phyloP scores from a whole-genome alignment of 2,113 vertebrate genomes.

The Mastomys natalensis region DNA sequence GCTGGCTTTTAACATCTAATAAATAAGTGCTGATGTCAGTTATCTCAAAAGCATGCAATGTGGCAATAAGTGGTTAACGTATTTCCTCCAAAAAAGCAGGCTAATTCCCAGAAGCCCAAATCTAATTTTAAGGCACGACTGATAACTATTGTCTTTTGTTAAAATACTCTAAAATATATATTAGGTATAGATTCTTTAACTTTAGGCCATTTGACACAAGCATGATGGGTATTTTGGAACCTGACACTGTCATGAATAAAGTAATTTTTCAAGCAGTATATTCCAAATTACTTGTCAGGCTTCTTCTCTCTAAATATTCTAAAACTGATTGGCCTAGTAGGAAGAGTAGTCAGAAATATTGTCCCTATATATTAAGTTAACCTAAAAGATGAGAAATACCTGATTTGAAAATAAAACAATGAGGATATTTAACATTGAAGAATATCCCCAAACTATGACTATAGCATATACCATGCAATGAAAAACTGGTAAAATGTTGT shows the following conservation, averaged over 20 bases:
- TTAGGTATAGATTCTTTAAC: not conserved
- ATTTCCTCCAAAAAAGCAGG: constrained; percentile 36
- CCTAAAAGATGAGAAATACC: constrained; percentile 8
- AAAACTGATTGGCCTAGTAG: constrained; percentile 18
- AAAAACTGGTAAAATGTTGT: not conserved
- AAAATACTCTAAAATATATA: constrained; percentile 35
- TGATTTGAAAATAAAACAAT: constrained; percentile 24
- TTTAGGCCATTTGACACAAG: constrained; percentile 37
- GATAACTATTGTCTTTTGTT: constrained; percentile 19
- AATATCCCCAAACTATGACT: not conserved
- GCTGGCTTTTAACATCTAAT: constrained; percentile 38
- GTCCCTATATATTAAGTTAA: not conserved
- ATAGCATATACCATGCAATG: not conserved
- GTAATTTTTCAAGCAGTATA: not conserved
- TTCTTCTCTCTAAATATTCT: not conserved
- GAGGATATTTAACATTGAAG: constrained; percentile 21
- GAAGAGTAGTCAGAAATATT: not conserved
- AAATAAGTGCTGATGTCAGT: constrained; percentile 21
- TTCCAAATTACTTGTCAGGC: constrained; percentile 6
- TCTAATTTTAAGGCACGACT: constrained; percentile 45
- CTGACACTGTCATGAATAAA: constrained; percentile 2
- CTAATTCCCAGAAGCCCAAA: constrained; percentile 17
- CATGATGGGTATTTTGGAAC: not conserved
- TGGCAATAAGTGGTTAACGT: constrained; percentile 18
- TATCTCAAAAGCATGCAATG: constrained; percentile 49